These are phyloP conservation scores for Myrmecobius fasciatus DNA, from an alignment of 2,113 vertebrate species.

Conservation along the genomic window DNA sequence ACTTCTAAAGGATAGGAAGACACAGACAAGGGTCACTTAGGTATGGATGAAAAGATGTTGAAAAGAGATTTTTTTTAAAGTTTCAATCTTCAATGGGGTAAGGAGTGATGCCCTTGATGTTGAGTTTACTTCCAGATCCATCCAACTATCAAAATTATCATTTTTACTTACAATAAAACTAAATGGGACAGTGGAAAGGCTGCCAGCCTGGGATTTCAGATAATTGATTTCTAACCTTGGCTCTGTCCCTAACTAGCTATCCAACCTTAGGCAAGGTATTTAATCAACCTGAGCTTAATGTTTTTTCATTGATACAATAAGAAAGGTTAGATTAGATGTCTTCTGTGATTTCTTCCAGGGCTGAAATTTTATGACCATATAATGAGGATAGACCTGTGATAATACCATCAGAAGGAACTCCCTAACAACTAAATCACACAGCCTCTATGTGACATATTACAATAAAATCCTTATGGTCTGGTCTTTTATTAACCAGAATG, in stretches of 20 bases:
- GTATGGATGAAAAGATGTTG: neutral
- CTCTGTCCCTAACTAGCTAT: neutral
- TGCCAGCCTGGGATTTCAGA: neutral
- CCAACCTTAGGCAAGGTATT: conserved; percentile 22
- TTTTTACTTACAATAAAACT: neutral
- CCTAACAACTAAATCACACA: neutral
- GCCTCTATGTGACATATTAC: neutral
- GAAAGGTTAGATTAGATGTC: neutral
- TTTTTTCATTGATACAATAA: neutral
- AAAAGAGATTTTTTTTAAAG: neutral
- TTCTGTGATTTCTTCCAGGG: neutral
- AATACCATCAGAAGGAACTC: neutral
- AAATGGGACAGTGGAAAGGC: neutral
- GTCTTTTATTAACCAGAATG: neutral
- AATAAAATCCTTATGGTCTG: neutral
- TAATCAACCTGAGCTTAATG: neutral
- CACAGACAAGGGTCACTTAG: neutral
- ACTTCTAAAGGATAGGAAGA: neutral
- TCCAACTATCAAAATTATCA: neutral
- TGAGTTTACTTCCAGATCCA: neutral
- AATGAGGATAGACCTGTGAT: neutral
- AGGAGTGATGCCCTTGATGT: neutral
- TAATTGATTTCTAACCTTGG: neutral
- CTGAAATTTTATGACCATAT: neutral
- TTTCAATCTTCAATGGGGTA: neutral